Evolutionary conservation across 2,888 invertebrate genomes (phyloP), one percentile per base, ranked within the genome.

Genomic region (Agonopterix heracliana): DNA sequence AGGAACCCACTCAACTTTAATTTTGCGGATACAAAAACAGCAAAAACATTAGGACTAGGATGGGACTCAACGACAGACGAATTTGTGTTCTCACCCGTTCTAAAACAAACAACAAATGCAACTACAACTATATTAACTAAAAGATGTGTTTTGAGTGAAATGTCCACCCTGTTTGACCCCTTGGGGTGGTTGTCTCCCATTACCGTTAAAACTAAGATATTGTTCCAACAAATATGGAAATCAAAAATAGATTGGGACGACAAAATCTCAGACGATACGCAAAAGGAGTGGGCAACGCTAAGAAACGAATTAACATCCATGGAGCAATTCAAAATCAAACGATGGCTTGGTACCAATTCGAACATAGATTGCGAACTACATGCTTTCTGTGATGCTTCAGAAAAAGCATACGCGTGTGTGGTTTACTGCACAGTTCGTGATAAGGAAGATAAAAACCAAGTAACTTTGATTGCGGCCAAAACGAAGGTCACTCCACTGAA

Each of bases 151-250:
- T 35, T 47, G 5, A 14, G 14, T n/a, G 44, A 48, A 5, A 44
- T 44, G n/a, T 9, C 38, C 1, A 38, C 11, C 2, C 2, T 44
- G 17, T 48, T 38, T 17, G 44, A 48, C 10, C 63, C 60, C 0
- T 26, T 60, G n/a, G 61, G 63, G 1, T 61, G 60, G 60, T n/a
- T 61, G 0, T 34, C 52, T 2, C 61, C 63, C 0, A 10, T 56
- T 3, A 50, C 56, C 11, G 55, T 45, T 2, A 56, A 51, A 55
- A n/a, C 53, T n/a, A 63, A 63, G 54, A 11, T 61, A 34, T 41
- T 59, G 34, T 58, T 58, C 41, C 56, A 60, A 54, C 43, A 41
- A 8, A 47, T 62, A 1, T 59, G 57, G 59, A 44, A 12, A 45
- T 4, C 9, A 3, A 42, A 11, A 11, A 26, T 51, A 5, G n/a